A percentile compares a stretch with the other conserved stretches of the same genome.
Evolutionary conservation across 2,797 vertebrate genomes (phyloP).

Genomic region (Fringilla coelebs): DNA sequence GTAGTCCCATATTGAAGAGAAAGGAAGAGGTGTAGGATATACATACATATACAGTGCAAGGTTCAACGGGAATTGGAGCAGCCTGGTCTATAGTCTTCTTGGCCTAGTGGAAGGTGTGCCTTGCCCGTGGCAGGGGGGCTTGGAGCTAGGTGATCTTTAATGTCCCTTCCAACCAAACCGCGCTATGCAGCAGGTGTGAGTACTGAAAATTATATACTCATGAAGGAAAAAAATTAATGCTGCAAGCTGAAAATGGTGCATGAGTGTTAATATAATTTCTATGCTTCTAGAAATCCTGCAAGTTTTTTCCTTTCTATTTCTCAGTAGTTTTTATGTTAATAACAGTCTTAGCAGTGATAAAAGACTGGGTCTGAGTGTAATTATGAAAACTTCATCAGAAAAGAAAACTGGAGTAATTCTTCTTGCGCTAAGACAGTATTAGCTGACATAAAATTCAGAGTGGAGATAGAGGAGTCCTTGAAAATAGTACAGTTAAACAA

Average conservation of each 20-base stretch:
- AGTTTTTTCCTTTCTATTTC: not conserved
- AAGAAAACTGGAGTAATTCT: not conserved
- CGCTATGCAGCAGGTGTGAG: not conserved
- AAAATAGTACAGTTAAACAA: not conserved
- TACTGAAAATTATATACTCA: not conserved
- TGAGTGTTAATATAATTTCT: not conserved
- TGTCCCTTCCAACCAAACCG: not conserved
- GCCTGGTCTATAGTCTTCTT: not conserved
- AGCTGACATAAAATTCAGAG: not conserved
- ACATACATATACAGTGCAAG: not conserved
- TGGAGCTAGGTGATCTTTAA: not conserved
- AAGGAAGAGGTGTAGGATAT: not conserved
- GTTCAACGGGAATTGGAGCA: not conserved
- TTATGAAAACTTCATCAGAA: not conserved
- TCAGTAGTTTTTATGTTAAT: not conserved
- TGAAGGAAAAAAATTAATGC: not conserved
- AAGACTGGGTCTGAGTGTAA: not conserved
- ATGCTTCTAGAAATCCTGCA: not conserved
- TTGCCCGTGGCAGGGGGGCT: not conserved
- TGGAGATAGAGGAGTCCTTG: not conserved
- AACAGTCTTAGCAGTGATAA: not conserved
- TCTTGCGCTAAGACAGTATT: not conserved
- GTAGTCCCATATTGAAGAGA: not conserved
- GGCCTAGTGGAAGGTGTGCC: not conserved
- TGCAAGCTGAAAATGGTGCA: not conserved